Evolutionary conservation across 2,888 invertebrate species (phyloP), one percentile per base, ranked within the genome.

Genomic region (Myathropa florea): DNA sequence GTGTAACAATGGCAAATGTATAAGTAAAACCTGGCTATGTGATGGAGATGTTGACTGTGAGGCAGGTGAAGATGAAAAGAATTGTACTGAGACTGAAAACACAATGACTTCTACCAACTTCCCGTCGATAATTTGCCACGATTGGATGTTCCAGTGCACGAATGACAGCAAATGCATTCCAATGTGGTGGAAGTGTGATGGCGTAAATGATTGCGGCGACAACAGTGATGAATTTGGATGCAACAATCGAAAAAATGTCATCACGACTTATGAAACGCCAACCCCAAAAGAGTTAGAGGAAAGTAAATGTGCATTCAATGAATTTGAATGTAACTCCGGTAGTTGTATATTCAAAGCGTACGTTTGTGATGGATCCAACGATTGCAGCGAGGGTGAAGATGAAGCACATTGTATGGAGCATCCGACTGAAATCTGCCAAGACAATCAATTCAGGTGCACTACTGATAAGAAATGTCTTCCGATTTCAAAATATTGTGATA

Each of bases 181-280:
- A 0, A 95, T 95, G 88, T 96, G 96, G 95, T 96, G 96, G 97
- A 95, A 96, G 88, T 97, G 97, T 90, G 97, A 97, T 90, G 94
- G 93, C 28, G 95, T 96, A 1, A 94, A 95, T 89, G 97, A 97
- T 89, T 97, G 97, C 88, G 95, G 95, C 0, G 96, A 97, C 88
- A 94, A 94, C 55, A 95, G 95, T 0, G 97, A 97, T 90, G 97
- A 97, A 90, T 88, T 94, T 0, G 96, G 95, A 0, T 96, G 95
- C 83, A 88, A 90, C 10, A 79, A 84, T 39, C 33, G 57, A 3
- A 84, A 75, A 24, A 73, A 75, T 24, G 46, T 75, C 14, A 71
- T 18, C 0, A 33, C 71, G 9, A 33, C 70, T 10, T 71, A 55
- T 10, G 71, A 71, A 23, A 23, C 77, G 1, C 26, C 39, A 18